Evolutionary conservation across 2,888 invertebrate species (phyloP).

Genomic region (Gymnosoma rotundatum): DNA sequence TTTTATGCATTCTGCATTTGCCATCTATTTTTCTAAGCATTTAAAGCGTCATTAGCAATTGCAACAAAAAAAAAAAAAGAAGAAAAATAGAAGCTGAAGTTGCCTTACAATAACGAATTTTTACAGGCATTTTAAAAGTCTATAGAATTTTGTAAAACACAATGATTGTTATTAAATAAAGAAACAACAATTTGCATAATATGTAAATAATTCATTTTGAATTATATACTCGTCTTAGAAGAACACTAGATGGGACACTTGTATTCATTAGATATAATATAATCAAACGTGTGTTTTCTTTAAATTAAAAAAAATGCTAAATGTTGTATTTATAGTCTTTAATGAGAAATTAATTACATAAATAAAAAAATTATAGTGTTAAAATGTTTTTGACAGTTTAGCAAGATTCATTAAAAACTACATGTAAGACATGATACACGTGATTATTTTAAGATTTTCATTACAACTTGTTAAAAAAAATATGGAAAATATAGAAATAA

Average conservation of each 20-base stretch:
- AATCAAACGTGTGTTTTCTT: conserved; percentile 43
- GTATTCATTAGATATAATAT: neutral
- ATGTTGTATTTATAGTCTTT: conserved; percentile 16
- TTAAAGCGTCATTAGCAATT: conserved; percentile 56
- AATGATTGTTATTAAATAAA: conserved; percentile 42
- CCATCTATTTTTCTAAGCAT: conserved; percentile 37
- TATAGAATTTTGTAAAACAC: conserved; percentile 58
- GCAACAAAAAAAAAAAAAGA: conserved; percentile 22
- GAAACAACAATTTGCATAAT: conserved; percentile 60
- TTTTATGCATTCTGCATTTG: conserved; percentile 56
- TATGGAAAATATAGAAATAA: conserved; percentile 16
- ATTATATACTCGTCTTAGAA: conserved; percentile 47
- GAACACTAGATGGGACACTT: conserved; percentile 27
- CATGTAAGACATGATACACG: conserved; percentile 66
- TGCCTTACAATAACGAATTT: conserved; percentile 45
- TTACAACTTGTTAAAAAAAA: neutral
- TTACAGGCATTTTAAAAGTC: conserved; percentile 44
- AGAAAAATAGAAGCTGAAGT: conserved; percentile 27
- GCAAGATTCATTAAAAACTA: conserved; percentile 40
- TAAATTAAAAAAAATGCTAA: conserved; percentile 17
- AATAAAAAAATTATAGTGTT: conserved; percentile 53
- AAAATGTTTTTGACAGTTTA: conserved; percentile 64
- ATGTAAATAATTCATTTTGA: conserved; percentile 65
- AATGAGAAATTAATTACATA: conserved; percentile 64
- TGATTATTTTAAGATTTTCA: conserved; percentile 45